Evolutionary conservation across 2,113 vertebrate genomes (phyloP), one percentile per base, ranked within the genome.

Genomic region (Thermophis baileyi): DNA sequence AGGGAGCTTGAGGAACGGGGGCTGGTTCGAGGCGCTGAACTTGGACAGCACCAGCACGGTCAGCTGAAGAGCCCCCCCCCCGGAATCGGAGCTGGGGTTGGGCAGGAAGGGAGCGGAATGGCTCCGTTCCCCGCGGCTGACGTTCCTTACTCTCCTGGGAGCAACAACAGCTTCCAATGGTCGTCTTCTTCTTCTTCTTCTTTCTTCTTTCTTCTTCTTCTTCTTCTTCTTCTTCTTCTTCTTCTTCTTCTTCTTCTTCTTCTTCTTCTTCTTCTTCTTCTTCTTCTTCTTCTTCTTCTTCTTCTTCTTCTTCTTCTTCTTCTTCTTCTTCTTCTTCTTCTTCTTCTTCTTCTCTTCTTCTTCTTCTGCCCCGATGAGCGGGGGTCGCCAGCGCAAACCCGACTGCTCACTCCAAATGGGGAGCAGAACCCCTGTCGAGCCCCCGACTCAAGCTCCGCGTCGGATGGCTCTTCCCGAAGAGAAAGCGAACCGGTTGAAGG

Each of bases 381-480:
- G 44, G 27, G 46, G 24, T 49, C 18, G 7, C 35, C 89, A 95
- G 95, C 95, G 97, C 94, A 86, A 96, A 86, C 93, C 94, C 69
- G 87, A 91, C 92, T 93, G 91, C 89, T 94, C 94, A 93, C 90
- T 95, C 94, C 69, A 85, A 96, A 96, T 88, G 93, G 93, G 92
- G 91, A 49, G 27, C 44, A 90, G 50, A 51, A 51, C 51, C n/a
- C n/a, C 69, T n/a, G 85, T 30, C 12, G 0, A 85, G 0, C 27
- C 92, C 30, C 24, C 20, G 85, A 92, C 90, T 92, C 96, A 96
- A 96, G 94, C 97, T 93, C 94, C 97, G 98, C 97, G 97, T 97
- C 97, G 96, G 97, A 97, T 97, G 96, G 96, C 96, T 97, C 96
- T 97, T 97, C 95, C 96, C 95, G 18, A 63, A 7, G 97, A 97